Percentiles rank a stretch among this genome's conserved stretches.
Evolutionary conservation across 2,797 vertebrate species (phyloP).

Genomic region (Todus mexicanus): DNA sequence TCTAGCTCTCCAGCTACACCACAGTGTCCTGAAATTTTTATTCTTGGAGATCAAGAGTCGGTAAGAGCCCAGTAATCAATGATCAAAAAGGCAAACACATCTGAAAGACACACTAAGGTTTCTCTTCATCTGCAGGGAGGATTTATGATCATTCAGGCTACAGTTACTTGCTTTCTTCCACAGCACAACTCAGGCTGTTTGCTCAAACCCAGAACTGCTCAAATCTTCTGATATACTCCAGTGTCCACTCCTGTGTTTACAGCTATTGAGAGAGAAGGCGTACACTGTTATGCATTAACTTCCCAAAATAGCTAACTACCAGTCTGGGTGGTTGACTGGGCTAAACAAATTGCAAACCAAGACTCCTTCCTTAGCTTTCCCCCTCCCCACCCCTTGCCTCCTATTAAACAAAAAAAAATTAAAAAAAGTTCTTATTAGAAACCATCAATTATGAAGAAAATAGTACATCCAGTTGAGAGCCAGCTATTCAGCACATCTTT

Average conservation of each 20-base stretch:
- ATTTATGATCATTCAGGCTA: neutral
- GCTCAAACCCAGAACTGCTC: neutral
- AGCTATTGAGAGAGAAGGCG: neutral
- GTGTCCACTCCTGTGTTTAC: neutral
- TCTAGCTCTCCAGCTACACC: neutral
- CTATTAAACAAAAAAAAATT: neutral
- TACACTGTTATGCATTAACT: neutral
- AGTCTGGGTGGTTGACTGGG: neutral
- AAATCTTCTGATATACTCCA: neutral
- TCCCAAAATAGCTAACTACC: slow-evolving; percentile 48
- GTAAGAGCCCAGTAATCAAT: neutral
- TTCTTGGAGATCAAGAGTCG: neutral
- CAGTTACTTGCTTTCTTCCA: neutral
- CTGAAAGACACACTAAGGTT: neutral
- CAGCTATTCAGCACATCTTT: neutral
- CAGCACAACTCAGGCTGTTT: neutral
- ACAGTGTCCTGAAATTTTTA: neutral
- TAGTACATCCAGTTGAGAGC: neutral
- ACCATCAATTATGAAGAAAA: neutral
- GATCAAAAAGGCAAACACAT: neutral
- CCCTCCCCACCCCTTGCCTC: neutral
- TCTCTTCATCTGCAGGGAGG: neutral
- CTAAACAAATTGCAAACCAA: slow-evolving; percentile 1
- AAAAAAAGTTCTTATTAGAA: neutral
- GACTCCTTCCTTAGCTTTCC: neutral